These are phyloP conservation scores for Triplophysa rosa DNA, from an alignment of 2,113 vertebrate species.

Conservation along the genomic window DNA sequence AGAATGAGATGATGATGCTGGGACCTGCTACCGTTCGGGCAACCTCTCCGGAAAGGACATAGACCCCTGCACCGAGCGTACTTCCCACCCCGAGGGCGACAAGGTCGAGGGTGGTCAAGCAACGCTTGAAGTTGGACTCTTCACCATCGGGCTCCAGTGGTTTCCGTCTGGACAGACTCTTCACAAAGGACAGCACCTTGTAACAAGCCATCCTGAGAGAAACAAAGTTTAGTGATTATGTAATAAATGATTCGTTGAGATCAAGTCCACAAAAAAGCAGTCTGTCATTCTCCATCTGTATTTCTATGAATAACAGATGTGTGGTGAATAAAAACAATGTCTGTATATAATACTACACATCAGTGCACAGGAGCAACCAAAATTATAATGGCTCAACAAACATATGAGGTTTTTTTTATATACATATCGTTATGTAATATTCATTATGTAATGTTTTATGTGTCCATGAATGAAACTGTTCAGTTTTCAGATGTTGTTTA, in stretches of 20 bases:
- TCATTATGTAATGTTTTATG: no score
- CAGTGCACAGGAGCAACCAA: no score
- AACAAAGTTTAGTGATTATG: conserved; percentile 4
- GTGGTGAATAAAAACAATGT: not conserved
- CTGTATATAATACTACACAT: no score
- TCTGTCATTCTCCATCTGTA: not conserved
- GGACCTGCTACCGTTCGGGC: conserved; percentile 78
- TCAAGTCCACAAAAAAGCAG: not conserved
- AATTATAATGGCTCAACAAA: no score
- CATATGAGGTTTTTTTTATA: no score
- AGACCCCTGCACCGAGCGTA: conserved; percentile 83
- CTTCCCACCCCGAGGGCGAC: conserved; percentile 83
- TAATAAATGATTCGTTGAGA: not conserved
- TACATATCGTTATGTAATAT: no score
- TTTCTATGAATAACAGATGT: not conserved
- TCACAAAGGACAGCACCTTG: conserved; percentile 58
- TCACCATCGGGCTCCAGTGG: conserved; percentile 62
- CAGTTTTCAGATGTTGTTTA: no score
- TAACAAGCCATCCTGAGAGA: conserved; percentile 61
- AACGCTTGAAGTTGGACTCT: conserved; percentile 74
- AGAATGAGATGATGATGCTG: conserved; percentile 82
- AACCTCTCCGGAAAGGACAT: conserved; percentile 84
- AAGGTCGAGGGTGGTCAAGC: conserved; percentile 79
- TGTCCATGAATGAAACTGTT: no score
- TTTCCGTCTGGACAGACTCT: conserved; percentile 75